Evolutionary conservation across 2,888 invertebrate species (phyloP).

Genomic region (Ametastegia equiseti): DNA sequence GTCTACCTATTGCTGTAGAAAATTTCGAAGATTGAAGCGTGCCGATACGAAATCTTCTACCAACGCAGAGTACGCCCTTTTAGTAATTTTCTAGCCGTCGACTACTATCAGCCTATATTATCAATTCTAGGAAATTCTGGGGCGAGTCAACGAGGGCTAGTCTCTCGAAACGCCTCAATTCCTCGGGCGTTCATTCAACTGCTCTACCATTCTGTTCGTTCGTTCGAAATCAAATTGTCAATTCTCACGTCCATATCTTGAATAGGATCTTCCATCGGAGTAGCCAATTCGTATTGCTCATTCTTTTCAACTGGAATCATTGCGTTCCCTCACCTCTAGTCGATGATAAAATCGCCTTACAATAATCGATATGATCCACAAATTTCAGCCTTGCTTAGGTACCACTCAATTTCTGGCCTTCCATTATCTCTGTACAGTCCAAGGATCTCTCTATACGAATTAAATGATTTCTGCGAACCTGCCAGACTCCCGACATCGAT

Average conservation of each 20-base stretch:
- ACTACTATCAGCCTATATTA: conserved; percentile 9
- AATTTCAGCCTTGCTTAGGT: not conserved
- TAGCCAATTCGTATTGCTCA: not conserved
- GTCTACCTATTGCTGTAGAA: not conserved
- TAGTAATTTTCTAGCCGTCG: conserved; percentile 19
- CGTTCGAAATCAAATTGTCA: conserved; percentile 32
- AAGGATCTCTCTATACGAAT: not conserved
- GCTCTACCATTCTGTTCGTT: conserved; percentile 14
- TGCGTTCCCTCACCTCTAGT: not conserved
- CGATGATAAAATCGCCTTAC: not conserved
- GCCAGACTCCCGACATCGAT: not conserved
- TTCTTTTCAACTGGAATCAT: not conserved
- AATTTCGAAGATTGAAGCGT: not conserved
- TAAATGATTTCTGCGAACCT: not conserved
- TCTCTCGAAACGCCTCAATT: not conserved
- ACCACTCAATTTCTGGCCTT: not conserved
- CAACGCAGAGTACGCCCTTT: not conserved
- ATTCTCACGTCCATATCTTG: conserved; percentile 28
- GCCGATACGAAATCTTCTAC: not conserved
- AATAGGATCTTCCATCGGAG: conserved; percentile 1
- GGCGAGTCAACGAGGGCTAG: not conserved
- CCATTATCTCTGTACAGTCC: not conserved
- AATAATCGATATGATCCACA: not conserved
- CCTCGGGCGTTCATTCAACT: conserved; percentile 24
- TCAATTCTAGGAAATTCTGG: conserved; percentile 20